Evolutionary conservation across 2,797 vertebrate genomes (phyloP), one percentile per base, ranked within the genome.

Genomic region (Pseudochaenichthys georgianus): DNA sequence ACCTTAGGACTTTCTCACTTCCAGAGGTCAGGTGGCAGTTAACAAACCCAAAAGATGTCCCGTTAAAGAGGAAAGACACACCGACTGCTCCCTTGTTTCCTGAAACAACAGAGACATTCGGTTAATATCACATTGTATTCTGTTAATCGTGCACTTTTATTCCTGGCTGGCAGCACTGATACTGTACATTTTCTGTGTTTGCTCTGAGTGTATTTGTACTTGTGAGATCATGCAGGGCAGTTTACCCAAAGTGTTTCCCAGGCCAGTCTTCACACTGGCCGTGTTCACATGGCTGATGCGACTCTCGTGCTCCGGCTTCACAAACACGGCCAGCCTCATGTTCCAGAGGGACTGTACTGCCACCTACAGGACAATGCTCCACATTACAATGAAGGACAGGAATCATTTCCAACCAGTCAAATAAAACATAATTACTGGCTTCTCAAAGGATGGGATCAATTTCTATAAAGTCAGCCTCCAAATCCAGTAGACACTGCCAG

Each of bases 11-110:
- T 88, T 96, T 96, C 62, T 96, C 96, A 65, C 91, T 95, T 77
- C 96, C 96, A 61, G 96, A 96, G 19, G 95, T 95, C 84, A 96
- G 88, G 77, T 96, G 96, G 68, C 95, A 96, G 88, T 96, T 96
- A 7, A 96, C 94, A 83, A 96, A 96, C 10, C 95, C 96, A 86
- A 96, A 94, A 3, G 96, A 95, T 9, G 94, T 95, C 16, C 93
- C 93, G 19, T 83, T 94, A 63, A 96, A 95, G 52, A 93, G 87
- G 78, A 96, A 91, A 9, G 96, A 96, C 55, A 96, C 81, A 0
- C 96, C 96, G 19, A 96, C 94, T 4, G 95, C 96, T 17, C 96
- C 96, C 66, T 96, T 96, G 86, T 95, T 95, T 68, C 96, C 96
- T 96, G 78, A 64, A 90, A 88, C 42, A 73, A 71, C 0, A 67